Evolutionary conservation across 2,888 invertebrate genomes (phyloP), one percentile per base, ranked within the genome.

Genomic region (Eucera pruinosa): DNA sequence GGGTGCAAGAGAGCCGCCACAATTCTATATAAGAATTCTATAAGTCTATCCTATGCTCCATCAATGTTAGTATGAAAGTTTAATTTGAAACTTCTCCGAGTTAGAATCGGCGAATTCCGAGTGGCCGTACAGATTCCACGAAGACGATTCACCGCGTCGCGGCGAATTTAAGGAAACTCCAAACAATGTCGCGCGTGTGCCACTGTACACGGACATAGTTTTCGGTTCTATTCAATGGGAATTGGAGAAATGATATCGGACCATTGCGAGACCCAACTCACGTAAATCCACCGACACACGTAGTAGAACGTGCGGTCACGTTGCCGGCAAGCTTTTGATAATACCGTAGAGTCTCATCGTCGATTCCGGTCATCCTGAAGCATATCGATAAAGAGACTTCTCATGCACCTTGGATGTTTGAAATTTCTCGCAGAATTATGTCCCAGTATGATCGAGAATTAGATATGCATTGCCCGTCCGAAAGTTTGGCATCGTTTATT

Each of bases 261-360:
- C 47, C 27, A 23, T 62, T 81, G 58, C 6, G 36, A 52, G 58
- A 81, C 11, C 47, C 68, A 27, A 7, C 39, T 76, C 81, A 81
- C 81, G 81, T 81, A 69, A 72, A 69, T 72, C 55, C 61, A 45
- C n/a, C 69, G 66, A 41, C 61, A 39, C 50, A 41, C 52, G 47
- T 66, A 15, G 61, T 11, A 33, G 30, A 20, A 4, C 18, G 25
- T 25, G 47, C 25, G 73, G 73, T 81, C 81, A 70, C 81, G 72
- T 77, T 68, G 67, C 57, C 43, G 2, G 23, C 30, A 48, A 25
- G 39, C 39, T 58, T 66, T 57, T 67, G 45, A 62, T 61, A 70
- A 81, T 65, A 61, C 55, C 50, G 50, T 70, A 57, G 62, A 78
- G 71, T 75, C 78, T 78, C 62, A 52, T 78, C 69, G 54, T 48